Evolutionary conservation across 2,888 invertebrate genomes (phyloP), one percentile per base, ranked within the genome.

Genomic region (Entomobrya multifasciata): DNA sequence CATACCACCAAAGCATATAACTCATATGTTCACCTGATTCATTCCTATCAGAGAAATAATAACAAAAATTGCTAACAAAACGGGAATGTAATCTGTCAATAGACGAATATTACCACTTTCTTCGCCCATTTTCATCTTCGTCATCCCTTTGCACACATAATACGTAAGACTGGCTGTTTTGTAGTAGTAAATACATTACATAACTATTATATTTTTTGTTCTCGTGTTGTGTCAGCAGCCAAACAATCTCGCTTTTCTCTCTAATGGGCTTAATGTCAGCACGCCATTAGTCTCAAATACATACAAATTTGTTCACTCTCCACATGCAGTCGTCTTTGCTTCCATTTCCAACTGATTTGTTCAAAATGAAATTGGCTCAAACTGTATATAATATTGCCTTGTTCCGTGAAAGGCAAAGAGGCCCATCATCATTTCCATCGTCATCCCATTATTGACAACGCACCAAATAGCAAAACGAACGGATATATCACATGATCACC

Each of bases 221-320:
- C 52, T n/a, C 15, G 3, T n/a, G 17, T 22, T 25, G 20, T 22
- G 25, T 57, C 57, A 17, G 25, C 36, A 36, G 36, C 36, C 36
- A 36, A 36, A 36, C 36, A 65, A 65, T 65, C 55, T 55, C 74
- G 52, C 74, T 36, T 36, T 36, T 74, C 74, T 74, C 82, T 78
- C 67, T 87, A 87, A 87, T 87, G 87, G 87, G 52, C 72, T 83
- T 87, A 87, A 87, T 87, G 87, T 83, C 87, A 87, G 83, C 87
- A 82, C 70, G 76, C 87, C 83, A 87, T 87, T 87, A 87, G 87
- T 79, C 83, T 62, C 52, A 52, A 30, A 30, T 74, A 36, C 36
- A 36, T 8, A 36, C 36, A 36, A 6, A 52, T 55, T 52, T 5
- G 41, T 65, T 57, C 20, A 57, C n/a, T 57, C 57, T 57, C 57